Conservation (phyloP, 2,888 invertebrate genomes). For the Teinopalpus imperialis region DNA sequence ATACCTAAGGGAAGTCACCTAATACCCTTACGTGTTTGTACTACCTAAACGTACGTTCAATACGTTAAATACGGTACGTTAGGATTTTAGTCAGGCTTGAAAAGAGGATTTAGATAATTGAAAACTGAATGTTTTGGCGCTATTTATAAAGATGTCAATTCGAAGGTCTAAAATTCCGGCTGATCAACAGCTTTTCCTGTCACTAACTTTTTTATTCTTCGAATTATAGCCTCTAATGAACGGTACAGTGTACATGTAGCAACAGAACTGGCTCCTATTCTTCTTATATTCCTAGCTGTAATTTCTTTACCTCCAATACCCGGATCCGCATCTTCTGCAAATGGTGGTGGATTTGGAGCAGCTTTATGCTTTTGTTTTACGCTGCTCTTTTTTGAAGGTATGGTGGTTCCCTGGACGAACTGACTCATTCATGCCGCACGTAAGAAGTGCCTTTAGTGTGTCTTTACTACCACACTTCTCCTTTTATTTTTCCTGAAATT, state of each 20-base stretch:
- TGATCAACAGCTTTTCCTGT: constrained; percentile 39
- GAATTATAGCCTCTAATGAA: constrained; percentile 53
- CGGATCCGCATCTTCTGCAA: constrained; percentile 37
- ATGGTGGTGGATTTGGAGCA: constrained; percentile 79
- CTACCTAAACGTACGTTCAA: too few species aligned
- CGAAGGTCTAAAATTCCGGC: constrained; percentile 80
- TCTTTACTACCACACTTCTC: too few species aligned
- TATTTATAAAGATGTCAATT: constrained; percentile 77
- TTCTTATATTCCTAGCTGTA: constrained; percentile 27
- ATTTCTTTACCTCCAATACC: too few species aligned
- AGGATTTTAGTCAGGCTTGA: constrained; percentile 64
- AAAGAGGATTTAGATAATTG: constrained; percentile 68
- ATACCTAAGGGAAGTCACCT: too few species aligned
- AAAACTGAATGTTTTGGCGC: constrained; percentile 73
- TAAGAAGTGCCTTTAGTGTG: too few species aligned
- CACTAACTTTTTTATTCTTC: constrained; percentile 51
- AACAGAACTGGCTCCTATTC: constrained; percentile 31
- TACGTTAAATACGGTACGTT: constrained; percentile 59
- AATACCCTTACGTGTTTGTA: too few species aligned
- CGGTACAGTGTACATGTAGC: constrained; percentile 76
- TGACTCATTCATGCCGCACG: too few species aligned
- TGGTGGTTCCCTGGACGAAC: too few species aligned
- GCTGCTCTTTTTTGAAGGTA: too few species aligned
- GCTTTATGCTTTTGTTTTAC: too few species aligned
- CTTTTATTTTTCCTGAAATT: too few species aligned